Evolutionary conservation across 1,140 invertebrate species (phyloP), one percentile per base, ranked within the genome.

Genomic region (Halesus radiatus): DNA sequence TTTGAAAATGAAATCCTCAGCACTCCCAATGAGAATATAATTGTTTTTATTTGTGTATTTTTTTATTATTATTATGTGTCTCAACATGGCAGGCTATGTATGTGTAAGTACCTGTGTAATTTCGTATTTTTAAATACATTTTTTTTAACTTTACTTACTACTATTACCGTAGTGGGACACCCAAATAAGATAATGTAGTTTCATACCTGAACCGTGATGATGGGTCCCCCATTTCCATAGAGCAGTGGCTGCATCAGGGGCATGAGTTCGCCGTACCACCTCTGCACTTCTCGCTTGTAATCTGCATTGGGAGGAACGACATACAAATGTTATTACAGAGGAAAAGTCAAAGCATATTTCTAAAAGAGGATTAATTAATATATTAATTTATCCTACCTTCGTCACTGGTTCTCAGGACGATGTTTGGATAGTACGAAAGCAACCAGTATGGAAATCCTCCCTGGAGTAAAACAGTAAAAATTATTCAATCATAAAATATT

Each of bases 171-270:
- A n/a, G n/a, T n/a, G n/a, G n/a, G n/a, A n/a, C n/a, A n/a, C n/a
- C n/a, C n/a, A n/a, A n/a, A n/a, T n/a, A n/a, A n/a, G n/a, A n/a
- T n/a, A n/a, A 32, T 26, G 52, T 66, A 66, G 26, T 29, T 66
- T 72, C 29, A 84, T 87, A 95, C 94, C 90, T 97, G 96, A 54
- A 97, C 92, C 91, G 95, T 93, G 53, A 97, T 94, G 45, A 96
- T 92, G 5, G 94, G 94, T 32, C 95, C 95, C 6, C 95, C 95
- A 87, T 96, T 96, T 60, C 90, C 91, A 85, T 95, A 94, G 3
- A 94, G 84, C 80, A 90, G 89, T 6, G 91, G 92, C 15, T 87
- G 85, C 3, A 95, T 81, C 78, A 85, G 89, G 16, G 89, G 87
- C 72, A 95, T 87, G 1, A 95, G 85, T 29, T 90, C 86, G 75